Evolutionary conservation across 2,113 vertebrate species (phyloP).

Genomic region (Sturnus vulgaris): DNA sequence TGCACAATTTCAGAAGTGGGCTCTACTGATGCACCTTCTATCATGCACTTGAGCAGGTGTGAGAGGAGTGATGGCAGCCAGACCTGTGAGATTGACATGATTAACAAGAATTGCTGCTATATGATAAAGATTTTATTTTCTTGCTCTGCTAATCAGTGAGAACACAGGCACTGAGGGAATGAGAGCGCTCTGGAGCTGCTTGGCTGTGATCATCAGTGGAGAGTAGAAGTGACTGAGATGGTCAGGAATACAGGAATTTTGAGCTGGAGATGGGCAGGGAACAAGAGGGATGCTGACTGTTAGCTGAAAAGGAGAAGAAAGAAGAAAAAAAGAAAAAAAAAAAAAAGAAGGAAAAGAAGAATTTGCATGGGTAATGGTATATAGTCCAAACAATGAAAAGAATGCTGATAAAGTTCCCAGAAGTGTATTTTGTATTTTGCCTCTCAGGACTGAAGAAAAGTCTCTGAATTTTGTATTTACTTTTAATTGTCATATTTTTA

Average conservation of each 20-base stretch:
- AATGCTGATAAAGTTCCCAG: not conserved
- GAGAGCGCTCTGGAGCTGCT: not conserved
- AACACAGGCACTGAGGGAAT: not conserved
- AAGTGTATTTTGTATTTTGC: not conserved
- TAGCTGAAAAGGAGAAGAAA: not conserved
- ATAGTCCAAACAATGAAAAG: not conserved
- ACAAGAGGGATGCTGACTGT: not conserved
- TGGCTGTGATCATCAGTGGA: not conserved
- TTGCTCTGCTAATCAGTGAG: not conserved
- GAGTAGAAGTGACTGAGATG: not conserved
- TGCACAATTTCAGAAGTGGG: not conserved
- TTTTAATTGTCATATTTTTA: not conserved
- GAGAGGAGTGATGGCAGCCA: not conserved
- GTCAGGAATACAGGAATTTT: not conserved
- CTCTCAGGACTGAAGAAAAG: not conserved
- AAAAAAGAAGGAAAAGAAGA: fast-evolving
- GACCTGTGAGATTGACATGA: not conserved
- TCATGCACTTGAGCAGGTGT: not conserved
- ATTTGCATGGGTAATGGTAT: fast-evolving
- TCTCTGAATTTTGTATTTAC: not conserved
- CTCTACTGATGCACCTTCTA: not conserved
- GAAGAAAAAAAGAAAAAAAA: no score
- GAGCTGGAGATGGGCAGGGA: not conserved
- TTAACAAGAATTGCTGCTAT: not conserved
- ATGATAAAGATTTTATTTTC: not conserved